These are phyloP conservation scores for Acrocephalus scirpaceus DNA, from an alignment of 2,797 vertebrate genomes.

Conservation along the genomic window DNA sequence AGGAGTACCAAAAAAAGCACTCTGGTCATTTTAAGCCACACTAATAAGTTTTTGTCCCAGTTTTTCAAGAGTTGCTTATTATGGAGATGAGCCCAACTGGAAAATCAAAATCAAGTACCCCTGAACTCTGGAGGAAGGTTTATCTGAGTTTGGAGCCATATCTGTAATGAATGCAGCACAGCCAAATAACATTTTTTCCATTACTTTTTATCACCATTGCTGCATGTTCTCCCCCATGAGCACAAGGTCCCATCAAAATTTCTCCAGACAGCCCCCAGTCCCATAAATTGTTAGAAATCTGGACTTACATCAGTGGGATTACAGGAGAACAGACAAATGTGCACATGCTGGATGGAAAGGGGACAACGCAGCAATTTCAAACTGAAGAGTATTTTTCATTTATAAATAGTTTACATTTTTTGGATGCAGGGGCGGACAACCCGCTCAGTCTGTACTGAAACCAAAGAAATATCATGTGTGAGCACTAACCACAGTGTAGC, in stretches of 20 bases:
- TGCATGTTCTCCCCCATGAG: constrained; percentile 10
- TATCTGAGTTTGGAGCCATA: not conserved
- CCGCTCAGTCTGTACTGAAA: constrained; percentile 73
- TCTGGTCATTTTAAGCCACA: constrained; percentile 14
- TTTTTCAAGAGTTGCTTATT: constrained; percentile 26
- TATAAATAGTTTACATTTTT: constrained; percentile 81
- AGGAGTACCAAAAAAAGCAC: not conserved
- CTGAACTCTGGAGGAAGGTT: constrained; percentile 23
- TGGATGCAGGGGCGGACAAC: constrained; percentile 72
- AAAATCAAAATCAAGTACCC: constrained; percentile 17
- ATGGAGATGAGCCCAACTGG: constrained; percentile 43
- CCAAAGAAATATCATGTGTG: constrained; percentile 74
- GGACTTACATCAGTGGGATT: constrained; percentile 67
- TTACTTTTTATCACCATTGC: constrained; percentile 57
- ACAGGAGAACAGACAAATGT: constrained; percentile 72
- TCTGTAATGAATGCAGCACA: constrained; percentile 47
- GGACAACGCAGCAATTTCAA: constrained; percentile 68
- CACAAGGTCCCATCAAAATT: constrained; percentile 31
- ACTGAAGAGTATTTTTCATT: constrained; percentile 75
- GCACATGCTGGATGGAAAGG: constrained; percentile 59
- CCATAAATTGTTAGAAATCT: constrained; percentile 54
- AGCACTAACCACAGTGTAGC: constrained; percentile 75
- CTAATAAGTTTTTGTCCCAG: not conserved
- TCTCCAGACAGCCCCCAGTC: not conserved
- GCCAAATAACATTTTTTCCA: constrained; percentile 46